Base-by-base conservation (phyloP, 2,797 vertebrate genomes). In the Gymnodraco acuticeps region DNA sequence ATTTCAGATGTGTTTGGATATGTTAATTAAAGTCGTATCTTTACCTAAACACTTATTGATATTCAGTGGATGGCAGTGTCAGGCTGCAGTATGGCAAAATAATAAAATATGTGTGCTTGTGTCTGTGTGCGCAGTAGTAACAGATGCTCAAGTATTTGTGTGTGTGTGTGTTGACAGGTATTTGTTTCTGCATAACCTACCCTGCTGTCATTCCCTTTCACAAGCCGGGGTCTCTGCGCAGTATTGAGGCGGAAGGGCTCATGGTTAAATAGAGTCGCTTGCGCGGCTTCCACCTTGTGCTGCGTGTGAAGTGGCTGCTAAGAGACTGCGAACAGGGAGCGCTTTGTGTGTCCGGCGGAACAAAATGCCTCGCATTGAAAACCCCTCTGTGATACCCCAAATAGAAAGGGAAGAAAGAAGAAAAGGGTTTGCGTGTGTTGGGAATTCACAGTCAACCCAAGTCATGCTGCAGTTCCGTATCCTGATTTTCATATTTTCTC, bases 281-380 rank as follows among this genome's bases (percentile, higher is more conserved):
- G 81, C n/a, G 31, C 85, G 80, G 82, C 82, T 84, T 92, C 93
- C 87, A 92, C 93, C 89, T 91, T 91, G 90, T 77, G 84, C 85
- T 81, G 90, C 1, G 88, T 93, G 91, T 94, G 94, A 93, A 96
- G 94, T 94, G 95, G 95, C 95, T 96, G 94, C 94, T 92, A 95
- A 94, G 88, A 92, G 89, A 78, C 91, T 89, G 89, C 1, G 68
- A 92, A 95, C 94, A 95, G 90, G 86, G 83, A 86, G 79, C 1
- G 83, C 93, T 94, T 95, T 95, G 94, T 94, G 77, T 78, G 82
- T 52, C 67, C 88, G 54, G 82, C 70, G 48, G 86, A 87, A 79
- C 78, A 86, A 79, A 73, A 75, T 51, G 84, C 73, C 81, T 77
- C 61, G 0, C 87, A 83, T 77, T 77, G 83, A 90, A 77, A 75